Evolutionary conservation across 2,888 invertebrate genomes (phyloP), one percentile per base, ranked within the genome.

Genomic region (Xanthostigma xanthostigma): DNA sequence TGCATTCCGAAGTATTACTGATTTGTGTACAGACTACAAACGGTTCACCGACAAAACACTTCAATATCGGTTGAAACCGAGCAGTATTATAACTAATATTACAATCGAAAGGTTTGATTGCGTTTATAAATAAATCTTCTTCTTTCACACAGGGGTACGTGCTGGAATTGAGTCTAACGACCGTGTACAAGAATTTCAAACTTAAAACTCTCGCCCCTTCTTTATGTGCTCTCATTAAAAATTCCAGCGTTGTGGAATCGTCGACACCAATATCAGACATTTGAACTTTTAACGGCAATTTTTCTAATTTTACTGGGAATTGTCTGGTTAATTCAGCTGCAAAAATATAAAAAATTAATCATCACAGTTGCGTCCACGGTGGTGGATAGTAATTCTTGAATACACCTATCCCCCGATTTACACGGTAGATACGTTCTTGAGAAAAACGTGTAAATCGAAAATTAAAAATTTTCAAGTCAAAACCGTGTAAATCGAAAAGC

Each of bases 41-140:
- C 4, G 79, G 73, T 61, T 84, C 83, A 56, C 75, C 74, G 35
- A 78, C 72, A 63, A 79, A 82, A 56, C 80, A 78, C 60, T 78
- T 81, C 3, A 73, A 67, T 51, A 81, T 68, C 17, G 77, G 72
- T 60, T 78, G 78, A 59, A 83, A 81, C 53, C 77, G 71, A 61
- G 74, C 71, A 8, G 81, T 75, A 52, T 78, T 72, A 68, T 78
- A 84, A 60, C 75, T 75, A 9, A 80, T 78, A 3, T 71, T 65
- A 2, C 83, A 73, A 59, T 83, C 81, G 64, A 84, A 83, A 12
- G 84, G 82, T 61, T 83, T 80, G 6, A 78, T 75, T 8, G 82
- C 76, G 51, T 78, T 69, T 49, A 83, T 68, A 56, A 72, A 71
- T 44, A 81, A 72, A 14, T 65, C 68, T 54, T 77, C 74, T 55